These are phyloP conservation scores for Dolichopus griseipennis DNA, from an alignment of 2,888 invertebrate genomes.

Conservation along the genomic window DNA sequence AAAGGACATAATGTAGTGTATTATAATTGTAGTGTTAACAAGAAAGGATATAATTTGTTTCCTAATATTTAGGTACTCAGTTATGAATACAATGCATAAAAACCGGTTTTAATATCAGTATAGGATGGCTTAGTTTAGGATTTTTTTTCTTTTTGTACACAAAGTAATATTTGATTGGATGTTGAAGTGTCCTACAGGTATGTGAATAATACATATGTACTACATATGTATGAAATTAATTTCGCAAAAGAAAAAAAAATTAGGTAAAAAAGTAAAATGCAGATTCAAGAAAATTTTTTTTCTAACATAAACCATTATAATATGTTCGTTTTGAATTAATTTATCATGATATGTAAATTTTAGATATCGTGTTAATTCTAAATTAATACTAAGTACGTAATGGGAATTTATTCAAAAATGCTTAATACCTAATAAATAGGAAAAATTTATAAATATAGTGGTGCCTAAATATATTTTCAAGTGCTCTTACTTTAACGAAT, in stretches of 20 bases:
- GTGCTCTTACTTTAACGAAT: no score
- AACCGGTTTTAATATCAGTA: not conserved
- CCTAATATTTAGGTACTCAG: not conserved
- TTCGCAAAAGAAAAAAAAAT: not conserved
- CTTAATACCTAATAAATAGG: no score
- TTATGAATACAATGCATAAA: not conserved
- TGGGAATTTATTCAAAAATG: no score
- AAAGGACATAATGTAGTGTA: not conserved
- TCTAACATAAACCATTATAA: no score
- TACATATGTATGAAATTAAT: not conserved
- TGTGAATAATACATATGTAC: not conserved
- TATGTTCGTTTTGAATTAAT: no score
- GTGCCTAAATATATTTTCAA: no score
- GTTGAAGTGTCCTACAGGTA: not conserved
- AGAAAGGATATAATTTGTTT: not conserved
- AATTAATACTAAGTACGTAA: no score
- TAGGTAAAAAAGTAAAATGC: not conserved
- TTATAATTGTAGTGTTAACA: not conserved
- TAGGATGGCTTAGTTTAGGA: not conserved
- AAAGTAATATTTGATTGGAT: not conserved
- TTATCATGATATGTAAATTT: no score
- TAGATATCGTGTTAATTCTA: no score
- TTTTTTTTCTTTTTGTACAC: no score
- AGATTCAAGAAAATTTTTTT: no score
- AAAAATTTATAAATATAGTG: no score